Evolutionary conservation across 1,140 invertebrate species (phyloP).

Genomic region (Callitettix versicolor): DNA sequence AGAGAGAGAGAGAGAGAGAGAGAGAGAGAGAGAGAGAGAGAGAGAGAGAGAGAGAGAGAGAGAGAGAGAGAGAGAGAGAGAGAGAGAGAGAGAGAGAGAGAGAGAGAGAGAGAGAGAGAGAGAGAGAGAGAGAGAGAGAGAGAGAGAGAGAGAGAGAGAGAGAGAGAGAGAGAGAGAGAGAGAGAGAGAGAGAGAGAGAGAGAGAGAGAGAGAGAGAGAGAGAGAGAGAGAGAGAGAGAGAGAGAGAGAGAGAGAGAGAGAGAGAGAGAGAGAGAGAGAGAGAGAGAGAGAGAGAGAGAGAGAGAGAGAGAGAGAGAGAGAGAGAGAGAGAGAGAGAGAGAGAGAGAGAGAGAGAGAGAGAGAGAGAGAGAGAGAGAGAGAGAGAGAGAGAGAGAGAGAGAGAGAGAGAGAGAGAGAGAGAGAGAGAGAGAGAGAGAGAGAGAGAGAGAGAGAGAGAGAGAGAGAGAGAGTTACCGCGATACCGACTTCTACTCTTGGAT

Average conservation of each 20-base stretch:
- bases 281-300: not conserved
- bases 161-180: not conserved
- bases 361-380: not conserved
- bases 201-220: not conserved
- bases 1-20: not conserved
- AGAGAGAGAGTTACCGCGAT: too few species aligned
- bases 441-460: not conserved
- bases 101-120: not conserved
- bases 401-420: not conserved
- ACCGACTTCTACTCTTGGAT: too few species aligned
- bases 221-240: not conserved
- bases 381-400: not conserved
- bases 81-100: not conserved
- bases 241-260: not conserved
- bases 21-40: not conserved
- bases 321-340: not conserved
- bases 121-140: not conserved
- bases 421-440: not conserved
- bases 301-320: conserved; percentile 1
- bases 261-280: not conserved
- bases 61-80: not conserved
- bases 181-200: not conserved
- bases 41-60: not conserved
- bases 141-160: not conserved
- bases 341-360: not conserved